Conservation (phyloP, 2,888 invertebrate genomes). For the Caradrina kadenii region DNA sequence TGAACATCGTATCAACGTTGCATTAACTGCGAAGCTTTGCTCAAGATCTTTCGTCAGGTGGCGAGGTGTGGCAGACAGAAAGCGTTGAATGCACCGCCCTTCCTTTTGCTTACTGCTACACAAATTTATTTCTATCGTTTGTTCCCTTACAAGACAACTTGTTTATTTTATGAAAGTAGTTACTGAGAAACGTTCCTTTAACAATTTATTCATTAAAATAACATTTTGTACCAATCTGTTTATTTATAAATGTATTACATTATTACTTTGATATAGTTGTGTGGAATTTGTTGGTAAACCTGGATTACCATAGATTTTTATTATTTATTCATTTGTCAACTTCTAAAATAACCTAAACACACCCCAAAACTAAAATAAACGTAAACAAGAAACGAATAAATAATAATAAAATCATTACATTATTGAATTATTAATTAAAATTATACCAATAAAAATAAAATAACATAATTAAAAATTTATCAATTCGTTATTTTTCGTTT, state of each 20-base stretch:
- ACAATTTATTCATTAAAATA: slow-evolving; percentile 4
- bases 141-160: slow-evolving; percentile 57
- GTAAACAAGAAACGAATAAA: too few species aligned
- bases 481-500: background rate
- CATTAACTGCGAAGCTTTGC: slow-evolving; percentile 45
- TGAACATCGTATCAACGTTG: slow-evolving; percentile 20
- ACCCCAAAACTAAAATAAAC: too few species aligned
- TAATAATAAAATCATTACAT: too few species aligned
- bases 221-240: slow-evolving; percentile 1
- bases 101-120: slow-evolving; percentile 48
- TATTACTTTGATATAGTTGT: slow-evolving; percentile 1
- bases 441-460: too few species aligned
- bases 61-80: slow-evolving; percentile 64
- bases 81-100: slow-evolving; percentile 60
- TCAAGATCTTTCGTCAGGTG: slow-evolving; percentile 63
- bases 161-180: slow-evolving; percentile 67
- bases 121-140: slow-evolving; percentile 36
- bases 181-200: slow-evolving; percentile 54
- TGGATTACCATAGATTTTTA: too few species aligned
- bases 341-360: too few species aligned
- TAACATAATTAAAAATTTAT: background rate
- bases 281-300: background rate
- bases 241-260: background rate
- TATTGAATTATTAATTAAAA: too few species aligned
- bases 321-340: too few species aligned